These are phyloP conservation scores for Notodonta dromedarius DNA, from an alignment of 2,888 invertebrate species.

Conservation along the genomic window DNA sequence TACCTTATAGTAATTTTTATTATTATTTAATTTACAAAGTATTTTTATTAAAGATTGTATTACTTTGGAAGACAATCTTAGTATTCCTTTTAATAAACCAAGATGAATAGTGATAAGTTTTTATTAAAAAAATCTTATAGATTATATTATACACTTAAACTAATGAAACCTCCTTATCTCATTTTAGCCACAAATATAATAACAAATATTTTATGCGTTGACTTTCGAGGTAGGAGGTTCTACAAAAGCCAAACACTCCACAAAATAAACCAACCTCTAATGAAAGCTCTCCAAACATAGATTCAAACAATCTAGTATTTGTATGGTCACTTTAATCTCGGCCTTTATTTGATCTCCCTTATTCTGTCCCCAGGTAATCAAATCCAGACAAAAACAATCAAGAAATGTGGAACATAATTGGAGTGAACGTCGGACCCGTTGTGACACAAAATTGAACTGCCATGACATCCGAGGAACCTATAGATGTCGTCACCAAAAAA, in stretches of 20 bases:
- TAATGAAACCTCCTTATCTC: not conserved
- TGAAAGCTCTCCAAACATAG: constrained; percentile 7
- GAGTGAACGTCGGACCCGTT: constrained; percentile 32
- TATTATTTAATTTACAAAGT: too few species aligned
- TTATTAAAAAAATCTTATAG: too few species aligned
- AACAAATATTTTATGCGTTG: not conserved
- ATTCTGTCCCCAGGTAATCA: constrained; percentile 37
- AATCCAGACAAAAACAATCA: constrained; percentile 19
- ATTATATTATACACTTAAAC: too few species aligned
- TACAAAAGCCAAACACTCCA: not conserved
- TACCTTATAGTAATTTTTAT: too few species aligned
- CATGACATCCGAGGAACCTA: constrained; percentile 79
- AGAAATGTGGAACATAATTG: constrained; percentile 60
- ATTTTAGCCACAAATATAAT: not conserved
- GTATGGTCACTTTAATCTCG: constrained; percentile 10
- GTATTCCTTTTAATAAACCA: too few species aligned
- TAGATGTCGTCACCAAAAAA: constrained; percentile 70
- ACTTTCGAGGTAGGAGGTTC: not conserved
- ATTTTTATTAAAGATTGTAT: too few species aligned
- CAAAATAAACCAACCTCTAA: not conserved
- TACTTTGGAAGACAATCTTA: too few species aligned
- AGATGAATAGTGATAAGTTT: too few species aligned
- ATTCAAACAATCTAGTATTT: constrained; percentile 14
- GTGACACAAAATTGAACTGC: constrained; percentile 51
- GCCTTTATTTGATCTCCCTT: constrained; percentile 8